Evolutionary conservation across 2,888 invertebrate genomes (phyloP).

Genomic region (Eupeodes luniger): DNA sequence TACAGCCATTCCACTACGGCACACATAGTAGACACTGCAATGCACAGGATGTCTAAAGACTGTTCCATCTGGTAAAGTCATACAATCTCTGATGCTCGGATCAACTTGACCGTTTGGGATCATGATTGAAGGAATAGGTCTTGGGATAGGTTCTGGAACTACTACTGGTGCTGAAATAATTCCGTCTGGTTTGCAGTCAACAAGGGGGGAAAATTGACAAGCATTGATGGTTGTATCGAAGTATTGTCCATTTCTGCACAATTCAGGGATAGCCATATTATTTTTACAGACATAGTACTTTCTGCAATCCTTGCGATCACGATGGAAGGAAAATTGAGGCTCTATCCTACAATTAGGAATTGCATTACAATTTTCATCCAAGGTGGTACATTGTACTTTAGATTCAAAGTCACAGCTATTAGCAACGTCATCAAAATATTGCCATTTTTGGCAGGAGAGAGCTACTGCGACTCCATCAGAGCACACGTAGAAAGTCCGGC

Average conservation of each 20-base stretch:
- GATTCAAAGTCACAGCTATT: conserved; percentile 3
- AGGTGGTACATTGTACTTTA: not conserved
- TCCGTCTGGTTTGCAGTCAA: conserved; percentile 20
- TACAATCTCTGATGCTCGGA: conserved; percentile 39
- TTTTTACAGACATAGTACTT: conserved; percentile 44
- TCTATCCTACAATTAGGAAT: not conserved
- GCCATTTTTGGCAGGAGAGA: rapidly evolving
- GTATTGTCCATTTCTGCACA: conserved; percentile 14
- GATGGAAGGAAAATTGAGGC: not conserved
- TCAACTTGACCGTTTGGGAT: conserved; percentile 20
- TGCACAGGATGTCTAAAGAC: conserved; percentile 33
- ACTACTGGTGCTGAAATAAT: not conserved
- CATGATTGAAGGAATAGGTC: not conserved
- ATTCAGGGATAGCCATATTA: not conserved
- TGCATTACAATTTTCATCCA: not conserved
- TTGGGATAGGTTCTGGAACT: not conserved
- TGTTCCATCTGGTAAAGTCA: conserved; percentile 31
- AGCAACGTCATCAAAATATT: conserved; percentile 22
- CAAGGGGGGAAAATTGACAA: not conserved
- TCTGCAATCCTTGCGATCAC: conserved; percentile 22
- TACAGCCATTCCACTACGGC: conserved; percentile 50
- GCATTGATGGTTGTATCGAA: not conserved
- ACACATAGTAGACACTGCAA: conserved; percentile 64
- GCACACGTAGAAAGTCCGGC: not conserved
- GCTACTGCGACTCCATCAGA: not conserved